Evolutionary conservation across 2,888 invertebrate genomes (phyloP).

Genomic region (Diadromus collaris): DNA sequence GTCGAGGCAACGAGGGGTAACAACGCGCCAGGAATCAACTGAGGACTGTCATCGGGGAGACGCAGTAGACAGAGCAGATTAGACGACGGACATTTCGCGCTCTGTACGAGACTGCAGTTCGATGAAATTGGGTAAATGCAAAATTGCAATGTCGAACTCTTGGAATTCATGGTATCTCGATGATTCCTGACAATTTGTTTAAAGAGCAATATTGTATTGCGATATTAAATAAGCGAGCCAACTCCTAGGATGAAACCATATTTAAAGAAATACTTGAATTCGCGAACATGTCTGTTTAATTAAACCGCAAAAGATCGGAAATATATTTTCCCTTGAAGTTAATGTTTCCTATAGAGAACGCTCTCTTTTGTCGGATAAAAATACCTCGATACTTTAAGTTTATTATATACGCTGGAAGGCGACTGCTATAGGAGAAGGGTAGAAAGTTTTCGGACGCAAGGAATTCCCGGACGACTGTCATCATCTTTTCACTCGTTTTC

Average conservation of each 20-base stretch:
- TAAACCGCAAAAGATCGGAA: background rate
- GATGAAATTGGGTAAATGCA: background rate
- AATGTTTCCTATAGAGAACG: background rate
- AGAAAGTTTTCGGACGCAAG: slow-evolving; percentile 19
- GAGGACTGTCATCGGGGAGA: background rate
- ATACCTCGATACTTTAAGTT: slow-evolving; percentile 6
- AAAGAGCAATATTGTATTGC: background rate
- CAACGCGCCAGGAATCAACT: background rate
- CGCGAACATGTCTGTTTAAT: background rate
- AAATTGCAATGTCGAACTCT: background rate
- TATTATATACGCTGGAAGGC: slow-evolving; percentile 11
- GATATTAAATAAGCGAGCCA: background rate
- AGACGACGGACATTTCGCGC: background rate
- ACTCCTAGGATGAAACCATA: background rate
- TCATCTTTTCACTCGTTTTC: slow-evolving; percentile 2
- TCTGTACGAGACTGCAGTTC: background rate
- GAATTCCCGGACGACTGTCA: slow-evolving; percentile 2
- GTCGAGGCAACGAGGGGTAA: background rate
- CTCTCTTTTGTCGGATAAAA: background rate
- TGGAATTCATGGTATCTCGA: background rate
- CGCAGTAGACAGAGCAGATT: background rate
- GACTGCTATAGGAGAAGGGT: slow-evolving; percentile 3
- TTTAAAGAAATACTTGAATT: background rate
- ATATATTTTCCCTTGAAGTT: background rate
- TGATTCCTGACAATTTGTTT: background rate